Base-by-base conservation (phyloP, 1,140 invertebrate genomes). In the Polypedilum vanderplanki region DNA sequence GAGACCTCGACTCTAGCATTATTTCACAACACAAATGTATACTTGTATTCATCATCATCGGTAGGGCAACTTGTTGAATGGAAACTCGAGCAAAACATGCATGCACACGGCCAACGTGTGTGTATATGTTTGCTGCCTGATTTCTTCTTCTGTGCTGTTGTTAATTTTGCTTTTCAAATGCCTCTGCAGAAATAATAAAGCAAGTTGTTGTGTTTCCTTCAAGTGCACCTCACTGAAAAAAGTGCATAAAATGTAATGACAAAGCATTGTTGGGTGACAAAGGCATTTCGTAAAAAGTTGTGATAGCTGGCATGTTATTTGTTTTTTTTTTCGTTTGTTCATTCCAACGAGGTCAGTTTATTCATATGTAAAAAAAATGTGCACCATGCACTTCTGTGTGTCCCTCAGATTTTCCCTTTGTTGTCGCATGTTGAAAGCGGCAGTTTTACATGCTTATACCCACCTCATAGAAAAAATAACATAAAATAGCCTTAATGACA, bases 231-330 rank as follows among this genome's bases (percentile, higher is more conserved):
- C 41, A 10, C 9, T 46, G 2, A n/a, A n/a, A n/a, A n/a, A n/a
- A 46, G 1, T 46, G 9, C 41, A 46, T 46, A 7, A 46, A 46
- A 46, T 46, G 41, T 15, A 46, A 46, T 46, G 41, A 46, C 41
- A 46, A 46, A 46, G 41, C 41, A 46, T 46, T 46, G 41, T 46
- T 46, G 41, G n/a, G 41, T 46, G 41, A 46, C 41, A 46, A 46
- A 46, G 41, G 1, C 41, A 46, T 46, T 46, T 46, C 41, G 41
- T 46, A 46, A 46, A 46, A 46, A 46, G 1, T 46, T 46, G 41
- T 46, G 41, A 46, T 46, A 46, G 41, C 41, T 15, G 15, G 41
- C 41, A 15, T 10, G 2, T 46, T 46, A 10, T n/a, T n/a, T n/a
- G n/a, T n/a, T n/a, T n/a, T n/a, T n/a, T n/a, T 10, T 46, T 46